These are phyloP conservation scores for Eclectus roratus DNA, from an alignment of 2,113 vertebrate genomes.

Conservation along the genomic window DNA sequence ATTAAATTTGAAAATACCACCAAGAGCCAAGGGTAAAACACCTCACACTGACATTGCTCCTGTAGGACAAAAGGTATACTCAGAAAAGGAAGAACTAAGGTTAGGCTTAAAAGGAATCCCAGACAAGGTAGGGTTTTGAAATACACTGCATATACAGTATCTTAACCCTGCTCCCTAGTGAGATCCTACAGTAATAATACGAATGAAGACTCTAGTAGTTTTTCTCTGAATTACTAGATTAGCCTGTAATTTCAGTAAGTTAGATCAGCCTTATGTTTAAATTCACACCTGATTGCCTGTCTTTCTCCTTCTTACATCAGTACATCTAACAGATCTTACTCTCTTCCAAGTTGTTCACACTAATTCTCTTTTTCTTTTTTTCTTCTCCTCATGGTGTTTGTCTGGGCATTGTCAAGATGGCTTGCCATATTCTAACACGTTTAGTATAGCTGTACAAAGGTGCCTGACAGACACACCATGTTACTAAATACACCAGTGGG, in stretches of 20 bases:
- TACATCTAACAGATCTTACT: not conserved
- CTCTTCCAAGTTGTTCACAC: not conserved
- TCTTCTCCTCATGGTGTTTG: not conserved
- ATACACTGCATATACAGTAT: not conserved
- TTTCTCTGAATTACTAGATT: not conserved
- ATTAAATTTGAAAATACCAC: not conserved
- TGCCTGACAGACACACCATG: not conserved
- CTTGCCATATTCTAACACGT: not conserved
- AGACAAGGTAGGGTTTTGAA: not conserved
- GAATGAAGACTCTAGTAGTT: not conserved
- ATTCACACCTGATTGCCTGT: not conserved
- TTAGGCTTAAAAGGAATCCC: not conserved
- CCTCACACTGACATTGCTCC: not conserved
- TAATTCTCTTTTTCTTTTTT: not conserved
- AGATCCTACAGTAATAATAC: not conserved
- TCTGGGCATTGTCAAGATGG: not conserved
- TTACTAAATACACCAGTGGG: not conserved
- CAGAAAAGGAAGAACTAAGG: not conserved
- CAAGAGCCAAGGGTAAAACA: not conserved
- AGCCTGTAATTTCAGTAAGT: not conserved
- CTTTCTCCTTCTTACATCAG: not conserved
- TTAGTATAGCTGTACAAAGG: not conserved
- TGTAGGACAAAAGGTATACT: not conserved
- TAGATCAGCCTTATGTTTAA: not conserved
- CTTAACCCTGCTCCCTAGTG: not conserved